Evolutionary conservation across 2,888 invertebrate genomes (phyloP).

Genomic region (Troides aeacus): DNA sequence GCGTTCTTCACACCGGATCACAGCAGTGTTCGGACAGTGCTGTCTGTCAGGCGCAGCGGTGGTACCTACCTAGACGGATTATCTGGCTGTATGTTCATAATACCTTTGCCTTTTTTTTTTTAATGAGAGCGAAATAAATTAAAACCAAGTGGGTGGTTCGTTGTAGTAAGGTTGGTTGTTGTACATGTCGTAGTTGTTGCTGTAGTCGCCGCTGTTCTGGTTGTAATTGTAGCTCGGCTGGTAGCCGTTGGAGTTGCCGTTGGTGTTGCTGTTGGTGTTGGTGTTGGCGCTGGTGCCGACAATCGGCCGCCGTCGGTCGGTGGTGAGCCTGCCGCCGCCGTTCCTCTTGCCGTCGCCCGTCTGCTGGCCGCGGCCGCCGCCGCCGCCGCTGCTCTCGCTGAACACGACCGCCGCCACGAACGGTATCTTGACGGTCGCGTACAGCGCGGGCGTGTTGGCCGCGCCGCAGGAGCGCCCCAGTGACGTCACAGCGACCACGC

Average conservation of each 20-base stretch:
- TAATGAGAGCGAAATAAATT: not conserved
- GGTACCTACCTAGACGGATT: too few relatives aligned
- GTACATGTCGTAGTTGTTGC: slow-evolving; percentile 14
- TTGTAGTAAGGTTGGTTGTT: slow-evolving; percentile 19
- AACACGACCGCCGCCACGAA: slow-evolving; percentile 43
- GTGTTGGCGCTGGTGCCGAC: too few relatives aligned
- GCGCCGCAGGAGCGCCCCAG: slow-evolving; percentile 66
- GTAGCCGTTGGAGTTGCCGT: not conserved
- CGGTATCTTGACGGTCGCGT: slow-evolving; percentile 49
- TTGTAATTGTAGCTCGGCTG: not conserved
- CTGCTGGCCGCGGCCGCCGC: too few relatives aligned
- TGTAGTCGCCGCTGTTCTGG: slow-evolving; percentile 4
- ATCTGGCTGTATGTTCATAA: not conserved
- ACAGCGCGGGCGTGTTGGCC: slow-evolving; percentile 62
- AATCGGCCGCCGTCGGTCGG: too few relatives aligned
- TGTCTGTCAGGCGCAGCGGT: too few relatives aligned
- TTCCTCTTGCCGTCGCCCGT: too few relatives aligned
- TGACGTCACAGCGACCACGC: slow-evolving; percentile 67
- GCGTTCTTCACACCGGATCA: too few relatives aligned
- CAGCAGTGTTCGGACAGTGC: too few relatives aligned
- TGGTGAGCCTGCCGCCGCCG: too few relatives aligned
- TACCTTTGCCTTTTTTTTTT: not conserved
- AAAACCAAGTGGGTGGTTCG: slow-evolving; percentile 15
- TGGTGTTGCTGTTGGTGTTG: not conserved
- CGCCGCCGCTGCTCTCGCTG: not conserved